These are phyloP conservation scores for Sipunculus nudus DNA, from an alignment of 2,888 invertebrate species.

Conservation along the genomic window DNA sequence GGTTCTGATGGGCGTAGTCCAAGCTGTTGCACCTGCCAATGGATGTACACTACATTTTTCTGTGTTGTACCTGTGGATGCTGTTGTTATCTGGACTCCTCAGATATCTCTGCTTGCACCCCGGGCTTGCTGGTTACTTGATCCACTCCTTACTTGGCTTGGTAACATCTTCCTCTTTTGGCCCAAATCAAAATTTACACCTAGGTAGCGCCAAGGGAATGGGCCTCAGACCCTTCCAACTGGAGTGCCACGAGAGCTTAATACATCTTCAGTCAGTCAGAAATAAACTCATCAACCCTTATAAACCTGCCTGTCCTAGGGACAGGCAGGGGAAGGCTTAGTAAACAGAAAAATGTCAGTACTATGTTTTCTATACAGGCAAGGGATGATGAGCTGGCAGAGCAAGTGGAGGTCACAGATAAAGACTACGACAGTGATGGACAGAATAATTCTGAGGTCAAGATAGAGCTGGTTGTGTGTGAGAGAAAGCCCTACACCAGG, in stretches of 20 bases:
- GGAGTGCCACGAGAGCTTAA: no score
- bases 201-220: no score
- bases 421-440: constrained; percentile 51
- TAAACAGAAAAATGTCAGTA: no score
- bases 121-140: neutral
- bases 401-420: constrained; percentile 50
- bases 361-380: constrained; percentile 37
- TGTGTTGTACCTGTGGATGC: neutral
- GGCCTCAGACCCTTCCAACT: no score
- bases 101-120: neutral
- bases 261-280: no score
- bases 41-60: neutral
- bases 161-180: no score
- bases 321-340: no score
- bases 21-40: neutral
- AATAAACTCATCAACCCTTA: no score
- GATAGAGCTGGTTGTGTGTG: constrained; percentile 62
- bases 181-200: no score
- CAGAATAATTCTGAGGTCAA: constrained; percentile 46
- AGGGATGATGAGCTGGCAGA: constrained; percentile 59
- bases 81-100: no score
- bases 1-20: neutral
- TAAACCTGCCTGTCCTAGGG: no score
- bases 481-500: constrained; percentile 65
- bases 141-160: no score